Conservation (phyloP, 2,113 vertebrate species). For the Vidua chalybeata region DNA sequence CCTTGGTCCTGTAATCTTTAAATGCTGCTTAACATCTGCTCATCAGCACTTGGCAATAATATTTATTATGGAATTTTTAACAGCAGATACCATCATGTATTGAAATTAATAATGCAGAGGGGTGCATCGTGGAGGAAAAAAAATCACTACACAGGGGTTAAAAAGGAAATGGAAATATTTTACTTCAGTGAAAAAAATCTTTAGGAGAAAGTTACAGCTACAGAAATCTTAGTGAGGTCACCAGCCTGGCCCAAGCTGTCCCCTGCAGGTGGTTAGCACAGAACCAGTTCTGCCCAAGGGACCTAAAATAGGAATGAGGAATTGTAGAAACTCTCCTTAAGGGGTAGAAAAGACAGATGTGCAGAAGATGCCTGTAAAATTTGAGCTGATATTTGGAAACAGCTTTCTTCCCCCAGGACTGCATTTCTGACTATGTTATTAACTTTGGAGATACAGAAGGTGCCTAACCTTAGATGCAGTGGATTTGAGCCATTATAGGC, state of each 20-base stretch:
- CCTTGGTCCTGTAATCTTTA: conserved; percentile 67
- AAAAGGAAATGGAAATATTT: background rate
- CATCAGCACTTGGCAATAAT: conserved; percentile 11
- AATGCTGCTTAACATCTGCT: conserved; percentile 63
- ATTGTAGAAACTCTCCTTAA: background rate
- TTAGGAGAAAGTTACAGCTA: background rate
- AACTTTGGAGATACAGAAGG: background rate
- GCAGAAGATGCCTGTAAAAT: background rate
- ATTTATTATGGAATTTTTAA: conserved; percentile 12
- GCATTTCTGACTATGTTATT: background rate
- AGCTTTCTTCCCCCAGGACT: background rate
- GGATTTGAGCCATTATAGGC: background rate
- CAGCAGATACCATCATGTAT: background rate
- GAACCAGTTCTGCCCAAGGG: background rate
- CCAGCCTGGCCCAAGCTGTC: background rate
- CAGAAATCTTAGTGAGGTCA: background rate
- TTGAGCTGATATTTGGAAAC: background rate
- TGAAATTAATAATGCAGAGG: background rate
- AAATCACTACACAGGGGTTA: background rate
- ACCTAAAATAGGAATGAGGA: background rate
- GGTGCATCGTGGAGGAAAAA: background rate
- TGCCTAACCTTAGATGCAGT: background rate
- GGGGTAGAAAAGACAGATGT: background rate
- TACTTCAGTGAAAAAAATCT: background rate
- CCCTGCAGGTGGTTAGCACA: background rate